Conservation (phyloP, 2,113 vertebrate genomes). For the Rafetus swinhoei region DNA sequence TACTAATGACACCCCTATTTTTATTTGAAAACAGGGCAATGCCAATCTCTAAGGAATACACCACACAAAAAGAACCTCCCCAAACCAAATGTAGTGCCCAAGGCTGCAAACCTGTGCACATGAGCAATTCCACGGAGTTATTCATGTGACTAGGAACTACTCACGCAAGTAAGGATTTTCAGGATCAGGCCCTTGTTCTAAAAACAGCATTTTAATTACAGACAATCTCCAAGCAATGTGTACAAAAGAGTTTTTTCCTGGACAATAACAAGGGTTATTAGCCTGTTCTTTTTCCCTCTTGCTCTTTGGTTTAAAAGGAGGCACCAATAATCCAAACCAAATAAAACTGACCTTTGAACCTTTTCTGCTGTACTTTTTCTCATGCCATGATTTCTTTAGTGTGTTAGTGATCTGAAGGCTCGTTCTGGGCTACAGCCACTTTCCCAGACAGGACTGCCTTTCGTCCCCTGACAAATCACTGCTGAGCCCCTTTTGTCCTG, state of each 20-base stretch:
- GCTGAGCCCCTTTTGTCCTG: conserved; percentile 92
- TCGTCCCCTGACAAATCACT: conserved; percentile 95
- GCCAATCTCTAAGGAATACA: conserved; percentile 2
- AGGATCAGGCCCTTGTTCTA: conserved; percentile 71
- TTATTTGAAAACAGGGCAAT: not conserved
- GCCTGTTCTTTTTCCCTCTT: conserved; percentile 84
- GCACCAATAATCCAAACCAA: conserved; percentile 92
- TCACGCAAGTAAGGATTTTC: conserved; percentile 65
- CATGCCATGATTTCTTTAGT: conserved; percentile 91
- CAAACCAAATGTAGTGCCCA: conserved; percentile 1
- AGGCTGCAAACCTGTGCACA: conserved; percentile 59
- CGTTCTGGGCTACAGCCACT: conserved; percentile 83
- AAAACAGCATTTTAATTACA: conserved; percentile 88
- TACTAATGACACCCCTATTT: not conserved
- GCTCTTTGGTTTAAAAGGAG: conserved; percentile 84
- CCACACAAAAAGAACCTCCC: conserved; percentile 15
- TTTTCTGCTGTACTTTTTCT: conserved; percentile 97
- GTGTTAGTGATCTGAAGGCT: conserved; percentile 90
- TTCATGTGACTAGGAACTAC: conserved; percentile 68
- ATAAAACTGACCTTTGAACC: conserved; percentile 96
- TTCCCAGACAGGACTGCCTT: conserved; percentile 91
- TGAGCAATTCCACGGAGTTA: conserved; percentile 50
- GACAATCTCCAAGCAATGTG: conserved; percentile 80
- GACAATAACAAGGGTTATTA: conserved; percentile 90
- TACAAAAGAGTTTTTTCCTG: conserved; percentile 83